Evolutionary conservation across 92 coral and sea anemone species (phyloP).

Genomic region (Palythoa grandiflora): DNA sequence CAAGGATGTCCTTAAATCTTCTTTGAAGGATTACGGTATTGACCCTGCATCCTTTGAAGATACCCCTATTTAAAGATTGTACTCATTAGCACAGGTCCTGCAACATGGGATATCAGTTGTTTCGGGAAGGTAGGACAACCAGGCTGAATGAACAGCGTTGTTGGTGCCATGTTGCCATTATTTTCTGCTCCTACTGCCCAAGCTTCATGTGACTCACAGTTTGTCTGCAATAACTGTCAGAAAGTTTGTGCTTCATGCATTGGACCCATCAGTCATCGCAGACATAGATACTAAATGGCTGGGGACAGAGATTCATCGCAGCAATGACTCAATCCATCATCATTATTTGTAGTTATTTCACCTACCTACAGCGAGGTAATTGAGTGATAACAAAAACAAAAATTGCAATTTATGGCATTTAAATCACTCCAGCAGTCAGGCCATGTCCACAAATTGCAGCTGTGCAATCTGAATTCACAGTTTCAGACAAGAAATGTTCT

Average conservation of each 20-base stretch:
- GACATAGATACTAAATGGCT: not conserved
- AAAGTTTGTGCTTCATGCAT: not conserved
- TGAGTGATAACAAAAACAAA: too few species aligned
- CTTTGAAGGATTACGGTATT: not conserved
- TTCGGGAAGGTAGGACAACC: not conserved
- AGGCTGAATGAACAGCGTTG: not conserved
- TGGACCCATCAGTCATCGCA: not conserved
- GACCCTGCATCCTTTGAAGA: not conserved
- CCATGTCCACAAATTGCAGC: too few species aligned
- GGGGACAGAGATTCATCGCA: not conserved
- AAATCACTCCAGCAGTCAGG: too few species aligned
- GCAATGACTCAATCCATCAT: not conserved
- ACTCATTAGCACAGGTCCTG: not conserved
- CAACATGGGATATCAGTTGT: not conserved
- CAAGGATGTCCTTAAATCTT: not conserved
- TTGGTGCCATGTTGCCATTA: not conserved
- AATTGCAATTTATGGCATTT: too few species aligned
- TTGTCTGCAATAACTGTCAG: not conserved
- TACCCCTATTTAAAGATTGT: not conserved
- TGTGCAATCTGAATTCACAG: too few species aligned
- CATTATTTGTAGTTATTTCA: not conserved
- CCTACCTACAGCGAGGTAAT: too few species aligned
- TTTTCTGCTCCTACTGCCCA: not conserved
- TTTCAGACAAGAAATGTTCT: too few species aligned
- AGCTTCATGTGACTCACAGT: not conserved